These are phyloP conservation scores for Spisula solida DNA, from an alignment of 2,888 invertebrate genomes.

Conservation along the genomic window DNA sequence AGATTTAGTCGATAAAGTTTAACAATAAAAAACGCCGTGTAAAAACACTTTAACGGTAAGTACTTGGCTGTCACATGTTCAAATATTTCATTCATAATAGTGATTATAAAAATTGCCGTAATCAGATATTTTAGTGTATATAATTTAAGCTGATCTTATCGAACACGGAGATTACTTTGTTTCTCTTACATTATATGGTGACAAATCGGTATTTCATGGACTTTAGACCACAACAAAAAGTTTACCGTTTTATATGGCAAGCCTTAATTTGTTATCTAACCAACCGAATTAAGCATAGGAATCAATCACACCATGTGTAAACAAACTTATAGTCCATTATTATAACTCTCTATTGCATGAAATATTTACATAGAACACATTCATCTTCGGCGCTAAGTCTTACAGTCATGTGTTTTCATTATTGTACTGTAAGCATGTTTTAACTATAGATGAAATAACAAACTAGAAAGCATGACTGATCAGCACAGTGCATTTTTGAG, in stretches of 20 bases:
- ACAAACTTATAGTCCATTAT: background rate
- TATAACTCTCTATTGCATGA: background rate
- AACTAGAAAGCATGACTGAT: too few species aligned
- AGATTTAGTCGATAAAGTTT: background rate
- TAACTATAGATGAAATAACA: too few species aligned
- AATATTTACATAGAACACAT: too few species aligned
- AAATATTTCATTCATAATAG: conserved; percentile 28
- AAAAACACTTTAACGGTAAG: background rate
- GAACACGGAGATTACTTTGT: background rate
- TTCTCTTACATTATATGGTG: background rate
- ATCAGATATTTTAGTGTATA: conserved; percentile 12
- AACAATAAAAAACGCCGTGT: background rate
- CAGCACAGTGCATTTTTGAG: too few species aligned
- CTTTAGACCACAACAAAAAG: conserved; percentile 1
- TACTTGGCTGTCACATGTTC: background rate
- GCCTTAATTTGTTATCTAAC: conserved; percentile 10
- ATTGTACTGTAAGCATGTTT: too few species aligned
- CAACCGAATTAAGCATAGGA: background rate
- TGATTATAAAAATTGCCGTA: background rate
- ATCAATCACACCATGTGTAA: background rate
- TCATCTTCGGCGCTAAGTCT: too few species aligned
- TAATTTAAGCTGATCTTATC: conserved; percentile 14
- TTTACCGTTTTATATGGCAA: background rate
- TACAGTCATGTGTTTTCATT: too few species aligned
- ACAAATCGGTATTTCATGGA: conserved; percentile 21